Base-by-base conservation (phyloP, 2,113 vertebrate species). In the Urocolius indicus region DNA sequence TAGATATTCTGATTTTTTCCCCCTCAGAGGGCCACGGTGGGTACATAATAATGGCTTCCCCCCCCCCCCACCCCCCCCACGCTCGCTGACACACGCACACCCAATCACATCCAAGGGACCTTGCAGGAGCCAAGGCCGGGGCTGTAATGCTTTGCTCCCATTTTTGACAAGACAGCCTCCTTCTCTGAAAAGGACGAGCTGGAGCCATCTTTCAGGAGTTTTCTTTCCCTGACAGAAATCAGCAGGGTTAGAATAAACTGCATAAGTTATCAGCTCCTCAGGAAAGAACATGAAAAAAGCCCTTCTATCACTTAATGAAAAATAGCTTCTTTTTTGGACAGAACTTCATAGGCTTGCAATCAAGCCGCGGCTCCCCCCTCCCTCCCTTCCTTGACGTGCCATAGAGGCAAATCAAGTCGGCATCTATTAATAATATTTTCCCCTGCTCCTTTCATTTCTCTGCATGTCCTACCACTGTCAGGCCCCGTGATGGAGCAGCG, bases 351-450 rank as follows among this genome's bases (percentile, higher is more conserved):
- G 99, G 98, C 98, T 98, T 98, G 99, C 99, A 99, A 99, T 99
- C 99, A 99, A 99, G 99, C 98, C 97, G 34, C 84, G 97, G 98
- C 98, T 98, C 98, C 98, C 98, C 97, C 98, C 98, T 98, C 96
- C 97, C 97, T 97, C 96, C 97, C 98, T 97, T 97, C 97, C 98
- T 99, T 99, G 99, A 99, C 99, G 98, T 99, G 99, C 99, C 98
- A 98, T 98, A 99, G 98, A 99, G 99, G 99, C 99, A 99, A 99
- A 99, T 99, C 99, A 98, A 99, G 99, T 98, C 99, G 98, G 99
- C 99, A 99, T 99, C 99, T 99, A 99, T 99, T 99, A 99, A 99
- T 99, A 99, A 99, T 99, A 99, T 99, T 99, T 98, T 99, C 98
- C 98, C 98, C 98, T 98, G 98, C 98, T 99, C 98, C 99, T 99